Evolutionary conservation across 2,888 invertebrate genomes (phyloP).

Genomic region (Ochropacha duplaris): DNA sequence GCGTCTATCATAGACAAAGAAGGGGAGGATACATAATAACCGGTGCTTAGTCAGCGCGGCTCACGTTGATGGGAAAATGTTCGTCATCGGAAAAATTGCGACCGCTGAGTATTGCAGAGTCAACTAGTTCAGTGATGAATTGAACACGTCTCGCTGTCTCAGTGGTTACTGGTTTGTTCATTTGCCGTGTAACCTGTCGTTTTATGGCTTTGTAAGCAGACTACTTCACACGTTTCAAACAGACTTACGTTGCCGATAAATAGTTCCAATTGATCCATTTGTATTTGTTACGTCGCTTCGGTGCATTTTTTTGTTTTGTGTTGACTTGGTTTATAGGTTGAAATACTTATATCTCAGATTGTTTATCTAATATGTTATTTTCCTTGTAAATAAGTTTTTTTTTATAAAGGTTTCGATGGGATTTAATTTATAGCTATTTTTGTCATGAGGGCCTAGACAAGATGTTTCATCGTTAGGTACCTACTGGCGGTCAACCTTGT

Average conservation of each 20-base stretch:
- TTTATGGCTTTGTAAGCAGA: conserved; percentile 26
- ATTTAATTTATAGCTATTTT: too few relatives aligned
- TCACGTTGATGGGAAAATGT: conserved; percentile 44
- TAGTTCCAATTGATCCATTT: background rate
- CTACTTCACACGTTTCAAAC: conserved; percentile 25
- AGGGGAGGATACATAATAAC: conserved; percentile 30
- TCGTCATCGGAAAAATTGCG: conserved; percentile 63
- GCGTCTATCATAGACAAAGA: background rate
- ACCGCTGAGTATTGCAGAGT: conserved; percentile 37
- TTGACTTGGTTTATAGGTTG: background rate
- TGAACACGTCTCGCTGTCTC: conserved; percentile 31
- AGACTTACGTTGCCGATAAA: conserved; percentile 8
- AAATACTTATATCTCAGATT: background rate
- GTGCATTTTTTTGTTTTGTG: conserved; percentile 3
- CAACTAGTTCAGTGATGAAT: conserved; percentile 38
- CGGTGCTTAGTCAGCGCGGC: conserved; percentile 41
- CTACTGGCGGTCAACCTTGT: too few relatives aligned
- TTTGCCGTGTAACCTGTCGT: conserved; percentile 32
- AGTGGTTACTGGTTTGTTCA: conserved; percentile 28
- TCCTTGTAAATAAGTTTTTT: too few relatives aligned
- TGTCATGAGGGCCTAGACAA: too few relatives aligned
- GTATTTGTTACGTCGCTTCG: conserved; percentile 1
- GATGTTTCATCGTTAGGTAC: too few relatives aligned
- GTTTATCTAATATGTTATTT: background rate
- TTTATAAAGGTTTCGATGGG: too few relatives aligned